Evolutionary conservation across 2,797 vertebrate genomes (phyloP).

Genomic region (Rhinoraja longicauda): DNA sequence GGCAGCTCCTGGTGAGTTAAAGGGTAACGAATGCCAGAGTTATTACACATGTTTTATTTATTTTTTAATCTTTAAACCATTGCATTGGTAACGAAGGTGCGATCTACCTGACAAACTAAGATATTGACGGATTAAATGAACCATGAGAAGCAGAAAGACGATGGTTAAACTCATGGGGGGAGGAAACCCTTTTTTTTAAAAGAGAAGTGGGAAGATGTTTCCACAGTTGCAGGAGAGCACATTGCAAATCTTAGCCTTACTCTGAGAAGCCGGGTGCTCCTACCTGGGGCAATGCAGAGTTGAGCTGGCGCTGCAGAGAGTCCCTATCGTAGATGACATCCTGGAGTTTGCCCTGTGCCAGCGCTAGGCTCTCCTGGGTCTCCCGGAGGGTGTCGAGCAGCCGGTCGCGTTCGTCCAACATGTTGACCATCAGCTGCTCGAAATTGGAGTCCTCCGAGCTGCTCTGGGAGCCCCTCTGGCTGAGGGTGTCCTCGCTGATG

Average conservation of each 20-base stretch:
- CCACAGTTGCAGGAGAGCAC: background rate
- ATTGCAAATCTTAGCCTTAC: background rate
- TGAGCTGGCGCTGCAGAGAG: slow-evolving; percentile 92
- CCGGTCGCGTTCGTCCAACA: slow-evolving; percentile 95
- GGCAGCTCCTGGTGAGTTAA: too few relatives aligned
- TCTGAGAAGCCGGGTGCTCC: background rate
- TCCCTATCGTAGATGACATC: slow-evolving; percentile 96
- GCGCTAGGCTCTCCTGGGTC: slow-evolving; percentile 88
- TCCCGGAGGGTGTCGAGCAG: slow-evolving; percentile 91
- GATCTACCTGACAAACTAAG: background rate
- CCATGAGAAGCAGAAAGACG: background rate
- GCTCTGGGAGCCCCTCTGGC: slow-evolving; percentile 92
- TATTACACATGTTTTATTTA: too few relatives aligned
- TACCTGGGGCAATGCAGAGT: slow-evolving; percentile 95
- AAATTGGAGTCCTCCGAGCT: slow-evolving; percentile 95
- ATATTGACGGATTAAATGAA: background rate
- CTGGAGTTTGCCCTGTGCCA: slow-evolving; percentile 90
- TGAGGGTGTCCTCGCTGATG: slow-evolving; percentile 94
- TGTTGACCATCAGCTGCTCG: slow-evolving; percentile 98
- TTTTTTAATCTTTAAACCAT: background rate
- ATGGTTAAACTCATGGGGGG: background rate
- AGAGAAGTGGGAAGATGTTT: too few relatives aligned
- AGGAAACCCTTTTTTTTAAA: too few relatives aligned
- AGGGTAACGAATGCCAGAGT: too few relatives aligned
- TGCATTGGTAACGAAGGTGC: background rate